Evolutionary conservation across 2,888 invertebrate genomes (phyloP).

Genomic region (Zelleria hepariella): DNA sequence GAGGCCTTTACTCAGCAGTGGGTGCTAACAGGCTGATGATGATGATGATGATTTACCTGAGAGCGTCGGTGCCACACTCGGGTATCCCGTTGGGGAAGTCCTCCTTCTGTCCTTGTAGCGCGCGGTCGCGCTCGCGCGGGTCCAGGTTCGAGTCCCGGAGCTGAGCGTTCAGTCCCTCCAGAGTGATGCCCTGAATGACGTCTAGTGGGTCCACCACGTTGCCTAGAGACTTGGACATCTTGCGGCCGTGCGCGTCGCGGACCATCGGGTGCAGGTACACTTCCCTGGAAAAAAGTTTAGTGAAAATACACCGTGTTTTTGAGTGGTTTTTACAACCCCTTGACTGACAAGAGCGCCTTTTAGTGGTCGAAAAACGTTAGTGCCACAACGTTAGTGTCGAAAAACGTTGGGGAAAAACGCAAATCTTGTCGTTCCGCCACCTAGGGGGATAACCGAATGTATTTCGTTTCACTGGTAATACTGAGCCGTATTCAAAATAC

Average conservation of each 20-base stretch:
- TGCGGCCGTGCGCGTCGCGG: conserved; percentile 97
- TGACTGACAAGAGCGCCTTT: no score
- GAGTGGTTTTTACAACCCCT: no score
- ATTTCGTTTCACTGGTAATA: no score
- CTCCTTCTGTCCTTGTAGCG: conserved; percentile 80
- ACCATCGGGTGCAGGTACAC: conserved; percentile 97
- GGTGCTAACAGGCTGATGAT: no score
- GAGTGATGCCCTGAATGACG: conserved; percentile 88
- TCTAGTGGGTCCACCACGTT: conserved; percentile 98
- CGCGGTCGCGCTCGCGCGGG: conserved; percentile 83
- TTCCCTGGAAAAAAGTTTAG: conserved; percentile 64
- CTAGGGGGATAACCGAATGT: no score
- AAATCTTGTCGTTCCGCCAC: no score
- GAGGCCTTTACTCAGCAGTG: no score
- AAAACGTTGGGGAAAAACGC: no score
- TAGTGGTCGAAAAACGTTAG: no score
- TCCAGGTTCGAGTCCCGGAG: conserved; percentile 87
- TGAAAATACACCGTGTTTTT: not conserved
- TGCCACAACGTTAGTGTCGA: no score
- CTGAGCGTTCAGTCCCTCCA: conserved; percentile 84
- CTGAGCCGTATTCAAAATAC: no score
- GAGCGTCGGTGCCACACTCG: conserved; percentile 95
- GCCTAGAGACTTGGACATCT: conserved; percentile 99
- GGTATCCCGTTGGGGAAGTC: conserved; percentile 94
- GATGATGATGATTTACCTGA: conserved; percentile 82